A percentile compares a stretch with the other conserved stretches of the same genome.
These are phyloP conservation scores for Eonycteris spelaea DNA, from an alignment of 2,113 vertebrate species.

Conservation along the genomic window DNA sequence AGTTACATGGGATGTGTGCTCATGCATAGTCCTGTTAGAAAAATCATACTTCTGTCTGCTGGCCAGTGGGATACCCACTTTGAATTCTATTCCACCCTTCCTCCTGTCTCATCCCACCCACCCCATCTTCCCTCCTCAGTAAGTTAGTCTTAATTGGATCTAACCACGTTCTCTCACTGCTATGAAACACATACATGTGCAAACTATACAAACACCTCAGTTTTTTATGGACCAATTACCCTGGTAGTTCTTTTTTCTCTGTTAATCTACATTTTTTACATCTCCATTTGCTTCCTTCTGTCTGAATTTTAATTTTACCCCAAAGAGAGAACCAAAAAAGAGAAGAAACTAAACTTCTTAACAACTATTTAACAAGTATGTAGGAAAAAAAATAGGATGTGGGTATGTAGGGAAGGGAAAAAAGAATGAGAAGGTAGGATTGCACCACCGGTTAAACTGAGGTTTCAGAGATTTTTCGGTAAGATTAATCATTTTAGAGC, in stretches of 20 bases:
- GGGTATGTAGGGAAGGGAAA: not conserved
- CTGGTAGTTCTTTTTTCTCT: not conserved
- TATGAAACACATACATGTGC: not conserved
- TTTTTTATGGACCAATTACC: not conserved
- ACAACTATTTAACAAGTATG: not conserved
- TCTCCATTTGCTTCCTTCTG: not conserved
- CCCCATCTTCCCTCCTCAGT: not conserved
- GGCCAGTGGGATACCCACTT: not conserved
- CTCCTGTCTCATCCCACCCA: not conserved
- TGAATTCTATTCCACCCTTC: not conserved
- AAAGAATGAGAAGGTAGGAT: not conserved
- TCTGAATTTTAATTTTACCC: constrained; percentile 27
- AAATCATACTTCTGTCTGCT: not conserved
- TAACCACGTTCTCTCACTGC: not conserved
- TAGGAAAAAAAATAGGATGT: not conserved
- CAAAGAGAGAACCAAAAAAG: not conserved
- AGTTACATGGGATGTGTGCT: not conserved
- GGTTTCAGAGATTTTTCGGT: not conserved
- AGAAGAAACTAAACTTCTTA: not conserved
- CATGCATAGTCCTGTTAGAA: not conserved
- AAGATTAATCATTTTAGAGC: not conserved
- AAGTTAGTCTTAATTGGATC: not conserved
- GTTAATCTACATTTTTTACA: not conserved
- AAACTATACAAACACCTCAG: not conserved
- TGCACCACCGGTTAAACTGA: not conserved